Evolutionary conservation across 2,888 invertebrate species (phyloP).

Genomic region (Galerucella calmariensis): DNA sequence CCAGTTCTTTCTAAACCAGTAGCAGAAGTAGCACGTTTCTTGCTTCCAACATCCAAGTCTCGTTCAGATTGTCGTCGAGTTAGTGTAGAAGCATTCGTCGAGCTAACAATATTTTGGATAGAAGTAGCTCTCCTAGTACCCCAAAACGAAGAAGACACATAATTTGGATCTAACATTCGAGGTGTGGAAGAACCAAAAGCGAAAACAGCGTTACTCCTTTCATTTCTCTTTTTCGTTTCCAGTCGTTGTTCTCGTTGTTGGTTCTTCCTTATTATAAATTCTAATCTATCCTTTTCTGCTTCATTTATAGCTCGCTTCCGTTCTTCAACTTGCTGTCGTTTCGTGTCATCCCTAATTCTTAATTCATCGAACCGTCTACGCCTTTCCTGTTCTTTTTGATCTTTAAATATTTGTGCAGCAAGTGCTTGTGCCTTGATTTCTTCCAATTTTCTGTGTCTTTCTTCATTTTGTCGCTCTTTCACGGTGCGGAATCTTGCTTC

Average conservation of each 20-base stretch:
- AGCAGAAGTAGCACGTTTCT: constrained; percentile 82
- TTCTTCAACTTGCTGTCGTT: constrained; percentile 82
- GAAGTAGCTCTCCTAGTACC: constrained; percentile 89
- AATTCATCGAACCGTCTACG: constrained; percentile 85
- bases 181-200: constrained; percentile 94
- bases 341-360: constrained; percentile 80
- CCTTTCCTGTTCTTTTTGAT: constrained; percentile 88
- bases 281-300: constrained; percentile 86
- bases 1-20: constrained; percentile 75
- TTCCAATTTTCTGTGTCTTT: constrained; percentile 87
- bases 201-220: constrained; percentile 80
- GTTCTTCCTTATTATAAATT: constrained; percentile 87
- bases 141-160: constrained; percentile 85
- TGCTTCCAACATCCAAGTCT: constrained; percentile 78
- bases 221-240: constrained; percentile 82
- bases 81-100: constrained; percentile 72
- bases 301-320: constrained; percentile 89
- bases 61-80: constrained; percentile 88
- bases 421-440: constrained; percentile 90
- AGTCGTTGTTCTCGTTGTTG: constrained; percentile 67
- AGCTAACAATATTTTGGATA: constrained; percentile 86
- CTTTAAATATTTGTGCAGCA: constrained; percentile 88
- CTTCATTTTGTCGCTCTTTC: constrained; percentile 89
- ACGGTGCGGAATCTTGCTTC: constrained; percentile 79
- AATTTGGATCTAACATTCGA: constrained; percentile 84